Percentiles rank a stretch among this genome's conserved stretches.
Conservation (phyloP, 2,113 vertebrate genomes). For the Garra rufa region DNA sequence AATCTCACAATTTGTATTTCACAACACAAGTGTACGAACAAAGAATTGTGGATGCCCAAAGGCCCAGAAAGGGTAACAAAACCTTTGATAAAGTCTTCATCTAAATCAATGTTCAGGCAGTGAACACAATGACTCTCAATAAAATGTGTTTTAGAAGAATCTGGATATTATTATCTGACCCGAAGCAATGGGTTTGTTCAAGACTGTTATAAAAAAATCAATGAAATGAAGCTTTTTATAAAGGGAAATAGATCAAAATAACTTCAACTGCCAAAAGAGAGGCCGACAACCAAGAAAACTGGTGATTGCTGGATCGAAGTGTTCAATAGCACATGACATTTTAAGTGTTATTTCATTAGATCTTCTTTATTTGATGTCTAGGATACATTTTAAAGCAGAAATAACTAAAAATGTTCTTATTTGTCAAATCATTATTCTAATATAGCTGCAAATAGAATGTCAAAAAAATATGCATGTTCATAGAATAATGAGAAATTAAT, state of each 20-base stretch:
- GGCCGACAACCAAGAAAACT: background rate
- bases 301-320: background rate
- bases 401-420: background rate
- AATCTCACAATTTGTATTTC: background rate
- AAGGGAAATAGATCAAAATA: slow-evolving; percentile 51
- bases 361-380: background rate
- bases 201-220: background rate
- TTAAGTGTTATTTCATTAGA: background rate
- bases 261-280: background rate
- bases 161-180: slow-evolving; percentile 21
- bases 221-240: background rate
- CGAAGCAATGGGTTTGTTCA: background rate
- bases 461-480: background rate
- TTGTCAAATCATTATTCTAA: no score
- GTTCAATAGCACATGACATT: background rate
- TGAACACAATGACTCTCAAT: background rate
- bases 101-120: slow-evolving; percentile 9
- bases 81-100: background rate
- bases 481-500: background rate
- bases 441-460: background rate
- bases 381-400: background rate
- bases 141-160: background rate
- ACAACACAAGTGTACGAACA: background rate
- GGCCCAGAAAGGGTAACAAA: background rate
- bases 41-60: background rate